A percentile compares a stretch with the other conserved stretches of the same genome.
These are phyloP conservation scores for Ganaspis brasiliensis DNA, from an alignment of 2,888 invertebrate species.

Conservation along the genomic window DNA sequence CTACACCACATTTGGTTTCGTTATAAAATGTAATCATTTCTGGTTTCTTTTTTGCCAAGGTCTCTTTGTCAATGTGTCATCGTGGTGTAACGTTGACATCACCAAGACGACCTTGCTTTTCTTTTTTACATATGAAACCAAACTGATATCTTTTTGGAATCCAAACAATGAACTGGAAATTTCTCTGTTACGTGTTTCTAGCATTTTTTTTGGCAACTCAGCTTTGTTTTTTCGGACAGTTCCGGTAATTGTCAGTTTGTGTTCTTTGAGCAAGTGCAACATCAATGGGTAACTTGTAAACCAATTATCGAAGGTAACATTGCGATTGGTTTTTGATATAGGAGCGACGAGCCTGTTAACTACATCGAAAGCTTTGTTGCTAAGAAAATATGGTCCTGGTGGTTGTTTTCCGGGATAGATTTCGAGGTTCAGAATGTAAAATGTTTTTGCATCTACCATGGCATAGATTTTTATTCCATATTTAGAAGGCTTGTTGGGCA, in stretches of 20 bases:
- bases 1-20: constrained; percentile 55
- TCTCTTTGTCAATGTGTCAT: constrained; percentile 49
- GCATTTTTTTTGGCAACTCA: constrained; percentile 51
- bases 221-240: constrained; percentile 63
- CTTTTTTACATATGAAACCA: constrained; percentile 67
- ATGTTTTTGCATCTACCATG: constrained; percentile 53
- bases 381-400: constrained; percentile 63
- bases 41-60: constrained; percentile 49
- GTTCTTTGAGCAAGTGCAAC: constrained; percentile 58
- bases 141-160: constrained; percentile 45
- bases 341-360: constrained; percentile 62
- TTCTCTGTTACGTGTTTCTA: constrained; percentile 40
- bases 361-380: constrained; percentile 66
- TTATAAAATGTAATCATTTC: constrained; percentile 60
- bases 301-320: constrained; percentile 70
- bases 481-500: constrained; percentile 54
- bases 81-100: constrained; percentile 48
- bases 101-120: constrained; percentile 62
- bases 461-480: constrained; percentile 58
- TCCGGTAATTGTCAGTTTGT: constrained; percentile 59
- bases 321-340: constrained; percentile 66
- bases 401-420: constrained; percentile 69
- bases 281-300: constrained; percentile 67
- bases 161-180: constrained; percentile 45
- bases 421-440: constrained; percentile 64